Evolutionary conservation across 2,113 vertebrate species (phyloP).

Genomic region (Panthera leo): DNA sequence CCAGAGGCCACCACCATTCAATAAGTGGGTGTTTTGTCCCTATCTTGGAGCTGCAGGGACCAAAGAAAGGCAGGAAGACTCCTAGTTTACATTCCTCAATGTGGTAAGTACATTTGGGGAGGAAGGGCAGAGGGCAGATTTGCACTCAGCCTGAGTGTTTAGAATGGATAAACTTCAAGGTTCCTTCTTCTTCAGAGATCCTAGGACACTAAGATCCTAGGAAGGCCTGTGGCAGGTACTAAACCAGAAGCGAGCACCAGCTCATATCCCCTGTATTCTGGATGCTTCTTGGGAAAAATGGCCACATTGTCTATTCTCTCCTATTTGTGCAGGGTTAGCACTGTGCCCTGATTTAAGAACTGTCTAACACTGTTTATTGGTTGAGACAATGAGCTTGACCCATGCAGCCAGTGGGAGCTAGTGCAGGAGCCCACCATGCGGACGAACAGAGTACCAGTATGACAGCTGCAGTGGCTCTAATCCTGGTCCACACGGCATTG

Average conservation of each 20-base stretch:
- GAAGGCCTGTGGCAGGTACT: neutral
- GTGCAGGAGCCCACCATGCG: neutral
- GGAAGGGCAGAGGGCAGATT: neutral
- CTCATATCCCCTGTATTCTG: neutral
- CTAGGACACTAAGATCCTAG: neutral
- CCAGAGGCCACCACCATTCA: neutral
- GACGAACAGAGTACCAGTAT: slow-evolving; percentile 43
- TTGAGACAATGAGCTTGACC: neutral
- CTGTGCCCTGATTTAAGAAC: neutral
- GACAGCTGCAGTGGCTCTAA: slow-evolving; percentile 39
- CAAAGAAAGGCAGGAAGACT: neutral
- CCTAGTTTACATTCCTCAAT: neutral
- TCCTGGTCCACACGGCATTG: slow-evolving; percentile 69
- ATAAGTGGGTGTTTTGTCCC: neutral
- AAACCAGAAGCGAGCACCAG: neutral
- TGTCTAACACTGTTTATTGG: neutral
- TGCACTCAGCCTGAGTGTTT: neutral
- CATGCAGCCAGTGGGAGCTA: slow-evolving; percentile 62
- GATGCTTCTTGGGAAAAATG: neutral
- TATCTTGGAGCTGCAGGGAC: neutral
- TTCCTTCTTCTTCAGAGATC: neutral
- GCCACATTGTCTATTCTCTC: neutral
- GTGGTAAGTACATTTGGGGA: neutral
- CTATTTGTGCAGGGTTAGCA: neutral
- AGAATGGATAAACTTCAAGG: neutral